A percentile compares a stretch with the other conserved stretches of the same genome.
Evolutionary conservation across 2,113 vertebrate genomes (phyloP).

Genomic region (Ophthalmolycus amberensis): DNA sequence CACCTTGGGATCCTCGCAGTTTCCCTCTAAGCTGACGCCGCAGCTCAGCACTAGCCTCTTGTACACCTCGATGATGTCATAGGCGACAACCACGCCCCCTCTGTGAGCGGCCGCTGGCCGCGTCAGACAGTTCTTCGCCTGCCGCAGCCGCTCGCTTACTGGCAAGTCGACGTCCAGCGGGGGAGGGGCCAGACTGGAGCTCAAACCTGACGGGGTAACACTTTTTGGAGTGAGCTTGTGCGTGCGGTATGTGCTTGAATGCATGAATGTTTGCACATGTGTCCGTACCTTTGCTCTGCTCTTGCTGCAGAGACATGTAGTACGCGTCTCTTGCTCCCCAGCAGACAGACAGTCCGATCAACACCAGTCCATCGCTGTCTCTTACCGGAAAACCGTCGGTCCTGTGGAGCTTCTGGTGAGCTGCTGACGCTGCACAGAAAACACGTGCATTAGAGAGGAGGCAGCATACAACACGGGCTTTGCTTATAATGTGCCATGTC

Average conservation of each 20-base stretch:
- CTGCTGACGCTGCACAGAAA: slow-evolving; percentile 62
- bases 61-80: slow-evolving; percentile 91
- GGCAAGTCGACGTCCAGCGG: slow-evolving; percentile 88
- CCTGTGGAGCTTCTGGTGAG: slow-evolving; percentile 49
- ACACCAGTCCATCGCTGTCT: slow-evolving; percentile 81
- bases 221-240: background rate
- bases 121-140: slow-evolving; percentile 85
- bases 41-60: slow-evolving; percentile 92
- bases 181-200: slow-evolving; percentile 91
- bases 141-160: slow-evolving; percentile 85
- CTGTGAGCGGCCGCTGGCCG: slow-evolving; percentile 44
- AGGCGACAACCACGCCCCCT: slow-evolving; percentile 79
- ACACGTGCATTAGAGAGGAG: slow-evolving; percentile 4
- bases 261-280: background rate
- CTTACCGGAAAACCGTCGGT: slow-evolving; percentile 87
- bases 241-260: background rate
- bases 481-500: background rate
- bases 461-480: background rate
- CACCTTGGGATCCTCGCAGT: slow-evolving; percentile 96
- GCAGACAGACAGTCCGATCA: slow-evolving; percentile 93
- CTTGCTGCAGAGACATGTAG: slow-evolving; percentile 91
- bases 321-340: slow-evolving; percentile 97
- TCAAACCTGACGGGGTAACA: slow-evolving; percentile 84
- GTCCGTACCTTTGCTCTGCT: slow-evolving; percentile 85
- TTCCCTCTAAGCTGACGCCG: slow-evolving; percentile 87